Evolutionary conservation across 2,797 vertebrate genomes (phyloP).

Genomic region (Alectoris magna): DNA sequence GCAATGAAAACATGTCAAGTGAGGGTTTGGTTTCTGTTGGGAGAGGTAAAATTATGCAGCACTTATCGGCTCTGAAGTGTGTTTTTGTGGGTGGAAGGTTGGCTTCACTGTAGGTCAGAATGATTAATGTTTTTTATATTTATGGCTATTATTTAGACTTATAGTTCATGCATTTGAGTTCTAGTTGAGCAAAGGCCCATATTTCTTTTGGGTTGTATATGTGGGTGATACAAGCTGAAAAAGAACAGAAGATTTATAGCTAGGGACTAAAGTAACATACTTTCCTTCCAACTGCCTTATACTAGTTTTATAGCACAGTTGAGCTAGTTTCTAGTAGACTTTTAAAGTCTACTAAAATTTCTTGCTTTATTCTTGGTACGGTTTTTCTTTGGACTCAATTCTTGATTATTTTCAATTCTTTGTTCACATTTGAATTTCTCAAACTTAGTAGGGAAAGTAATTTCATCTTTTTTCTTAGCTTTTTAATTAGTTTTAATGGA

Average conservation of each 20-base stretch:
- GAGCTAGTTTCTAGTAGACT: not conserved
- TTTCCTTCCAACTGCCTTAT: not conserved
- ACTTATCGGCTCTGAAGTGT: conserved; percentile 1
- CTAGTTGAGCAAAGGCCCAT: not conserved
- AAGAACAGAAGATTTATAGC: not conserved
- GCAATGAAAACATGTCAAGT: not conserved
- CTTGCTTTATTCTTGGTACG: not conserved
- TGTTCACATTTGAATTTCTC: not conserved
- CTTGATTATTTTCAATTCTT: not conserved
- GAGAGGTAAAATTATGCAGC: conserved; percentile 50
- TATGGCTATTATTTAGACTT: not conserved
- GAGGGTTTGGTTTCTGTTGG: conserved; percentile 3
- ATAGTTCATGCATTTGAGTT: not conserved
- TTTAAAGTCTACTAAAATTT: not conserved
- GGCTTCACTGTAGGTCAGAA: conserved; percentile 46
- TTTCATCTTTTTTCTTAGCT: fast-evolving
- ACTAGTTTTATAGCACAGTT: not conserved
- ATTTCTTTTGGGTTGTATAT: not conserved
- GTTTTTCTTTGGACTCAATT: not conserved
- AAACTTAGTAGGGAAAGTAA: not conserved
- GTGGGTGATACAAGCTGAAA: not conserved
- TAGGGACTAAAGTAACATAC: not conserved
- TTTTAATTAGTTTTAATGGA: not conserved
- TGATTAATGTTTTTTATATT: conserved; percentile 49
- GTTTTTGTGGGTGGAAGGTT: conserved; percentile 36